Conservation (phyloP, 2,113 vertebrate genomes). For the Hucho hucho region DNA sequence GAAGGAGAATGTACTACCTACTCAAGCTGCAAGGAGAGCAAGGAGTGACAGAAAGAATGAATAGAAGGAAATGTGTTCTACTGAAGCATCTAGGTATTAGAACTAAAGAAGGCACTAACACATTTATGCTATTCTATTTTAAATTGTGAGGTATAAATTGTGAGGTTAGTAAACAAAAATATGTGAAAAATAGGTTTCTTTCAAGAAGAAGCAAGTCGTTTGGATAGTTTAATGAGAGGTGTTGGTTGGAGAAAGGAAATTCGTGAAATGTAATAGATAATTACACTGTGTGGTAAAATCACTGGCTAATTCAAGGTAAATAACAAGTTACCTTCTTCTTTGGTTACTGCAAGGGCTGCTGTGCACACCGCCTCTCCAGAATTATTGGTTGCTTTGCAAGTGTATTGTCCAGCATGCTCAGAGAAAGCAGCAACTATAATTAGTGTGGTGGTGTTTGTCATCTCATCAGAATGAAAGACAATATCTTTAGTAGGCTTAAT, state of each 20-base stretch:
- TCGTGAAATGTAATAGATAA: constrained; percentile 8
- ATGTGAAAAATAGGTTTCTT: not conserved
- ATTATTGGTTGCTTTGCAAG: constrained; percentile 83
- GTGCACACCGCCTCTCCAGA: constrained; percentile 76
- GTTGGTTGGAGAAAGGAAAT: not conserved
- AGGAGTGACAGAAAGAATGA: not conserved
- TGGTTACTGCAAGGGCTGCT: constrained; percentile 80
- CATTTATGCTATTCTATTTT: not conserved
- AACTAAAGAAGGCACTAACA: not conserved
- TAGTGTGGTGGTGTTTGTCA: constrained; percentile 84
- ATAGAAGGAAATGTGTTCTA: not conserved
- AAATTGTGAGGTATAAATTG: not conserved
- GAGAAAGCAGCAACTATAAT: constrained; percentile 90
- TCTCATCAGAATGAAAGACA: constrained; percentile 90
- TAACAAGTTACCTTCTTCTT: constrained; percentile 67
- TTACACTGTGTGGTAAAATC: constrained; percentile 4
- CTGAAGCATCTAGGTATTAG: not conserved
- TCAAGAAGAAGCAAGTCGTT: not conserved
- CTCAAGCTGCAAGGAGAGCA: no score
- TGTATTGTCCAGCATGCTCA: constrained; percentile 89
- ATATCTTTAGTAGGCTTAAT: constrained; percentile 83
- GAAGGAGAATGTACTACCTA: not conserved
- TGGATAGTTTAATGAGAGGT: constrained; percentile 9
- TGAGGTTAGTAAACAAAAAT: constrained; percentile 51
- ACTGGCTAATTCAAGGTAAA: constrained; percentile 20